A percentile compares a stretch with the other conserved stretches of the same genome.
Conservation (phyloP, 1,140 invertebrate species). For the Papilio polytes region DNA sequence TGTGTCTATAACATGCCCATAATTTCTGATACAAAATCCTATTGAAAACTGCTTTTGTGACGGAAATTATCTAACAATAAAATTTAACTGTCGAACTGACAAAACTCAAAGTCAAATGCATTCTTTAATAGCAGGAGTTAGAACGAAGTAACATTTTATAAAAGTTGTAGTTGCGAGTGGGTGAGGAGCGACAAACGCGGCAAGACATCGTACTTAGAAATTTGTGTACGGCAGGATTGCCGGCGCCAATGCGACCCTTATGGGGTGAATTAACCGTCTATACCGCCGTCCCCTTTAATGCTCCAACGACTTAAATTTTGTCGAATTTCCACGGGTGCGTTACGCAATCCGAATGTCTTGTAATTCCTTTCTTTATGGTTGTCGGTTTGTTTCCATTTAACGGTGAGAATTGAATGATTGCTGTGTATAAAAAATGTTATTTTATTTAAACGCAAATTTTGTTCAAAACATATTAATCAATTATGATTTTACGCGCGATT, state of each 20-base stretch:
- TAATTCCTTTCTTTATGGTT: conserved; percentile 58
- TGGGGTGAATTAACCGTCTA: conserved; percentile 81
- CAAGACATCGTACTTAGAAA: conserved; percentile 73
- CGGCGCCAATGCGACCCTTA: conserved; percentile 81
- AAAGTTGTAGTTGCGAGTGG: conserved; percentile 10
- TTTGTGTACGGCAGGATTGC: conserved; percentile 79
- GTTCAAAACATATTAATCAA: too few relatives aligned
- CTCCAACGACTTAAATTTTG: conserved; percentile 80
- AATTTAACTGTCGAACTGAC: not conserved
- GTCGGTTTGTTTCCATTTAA: not conserved
- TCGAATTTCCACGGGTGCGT: conserved; percentile 78
- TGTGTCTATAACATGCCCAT: not conserved
- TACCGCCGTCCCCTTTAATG: conserved; percentile 79
- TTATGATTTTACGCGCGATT: too few relatives aligned
- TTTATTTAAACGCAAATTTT: too few relatives aligned
- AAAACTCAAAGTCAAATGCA: conserved; percentile 7
- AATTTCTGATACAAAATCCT: too few relatives aligned
- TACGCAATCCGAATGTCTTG: conserved; percentile 76
- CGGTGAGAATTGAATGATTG: conserved; percentile 21
- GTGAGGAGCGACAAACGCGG: conserved; percentile 39
- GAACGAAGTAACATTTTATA: conserved; percentile 32
- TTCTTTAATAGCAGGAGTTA: conserved; percentile 15
- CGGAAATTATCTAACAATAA: not conserved
- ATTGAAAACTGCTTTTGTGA: not conserved
- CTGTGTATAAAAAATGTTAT: too few relatives aligned